Conservation (phyloP, 1,140 invertebrate species). For the Brachionus paranguensis region DNA sequence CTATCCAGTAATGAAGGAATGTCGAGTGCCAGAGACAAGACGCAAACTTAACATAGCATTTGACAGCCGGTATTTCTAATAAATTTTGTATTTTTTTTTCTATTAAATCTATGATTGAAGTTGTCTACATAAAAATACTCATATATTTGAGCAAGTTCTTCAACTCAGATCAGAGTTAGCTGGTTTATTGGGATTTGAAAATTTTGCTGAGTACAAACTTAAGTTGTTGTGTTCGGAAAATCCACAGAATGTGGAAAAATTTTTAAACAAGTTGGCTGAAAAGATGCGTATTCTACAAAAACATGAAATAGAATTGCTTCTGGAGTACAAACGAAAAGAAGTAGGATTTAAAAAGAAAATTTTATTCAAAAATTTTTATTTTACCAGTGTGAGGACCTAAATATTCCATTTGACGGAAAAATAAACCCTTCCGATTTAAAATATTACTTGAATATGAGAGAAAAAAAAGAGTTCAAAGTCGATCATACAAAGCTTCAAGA, state of each 20-base stretch:
- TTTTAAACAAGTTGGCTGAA: slow-evolving; percentile 54
- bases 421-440: slow-evolving; percentile 58
- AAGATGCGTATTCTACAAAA: slow-evolving; percentile 57
- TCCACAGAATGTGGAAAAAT: slow-evolving; percentile 56
- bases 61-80: slow-evolving; percentile 52
- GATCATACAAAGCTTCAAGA: slow-evolving; percentile 58
- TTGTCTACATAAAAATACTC: slow-evolving; percentile 58
- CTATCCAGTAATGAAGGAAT: slow-evolving; percentile 59
- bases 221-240: slow-evolving; percentile 60
- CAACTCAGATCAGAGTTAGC: slow-evolving; percentile 57
- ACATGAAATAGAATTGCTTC: slow-evolving; percentile 54
- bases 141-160: slow-evolving; percentile 59
- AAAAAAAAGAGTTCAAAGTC: slow-evolving; percentile 58
- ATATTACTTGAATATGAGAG: slow-evolving; percentile 58
- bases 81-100: slow-evolving; percentile 39
- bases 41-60: slow-evolving; percentile 56
- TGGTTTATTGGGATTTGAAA: slow-evolving; percentile 56
- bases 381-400: slow-evolving; percentile 55
- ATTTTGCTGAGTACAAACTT: slow-evolving; percentile 57
- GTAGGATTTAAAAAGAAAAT: slow-evolving; percentile 43
- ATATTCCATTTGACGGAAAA: slow-evolving; percentile 54
- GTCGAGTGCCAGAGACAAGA: slow-evolving; percentile 55
- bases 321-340: slow-evolving; percentile 58
- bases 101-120: slow-evolving; percentile 44
- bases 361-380: not conserved